Base-by-base conservation (phyloP, 2,888 invertebrate genomes). In the Zygothrica quintamaculata region DNA sequence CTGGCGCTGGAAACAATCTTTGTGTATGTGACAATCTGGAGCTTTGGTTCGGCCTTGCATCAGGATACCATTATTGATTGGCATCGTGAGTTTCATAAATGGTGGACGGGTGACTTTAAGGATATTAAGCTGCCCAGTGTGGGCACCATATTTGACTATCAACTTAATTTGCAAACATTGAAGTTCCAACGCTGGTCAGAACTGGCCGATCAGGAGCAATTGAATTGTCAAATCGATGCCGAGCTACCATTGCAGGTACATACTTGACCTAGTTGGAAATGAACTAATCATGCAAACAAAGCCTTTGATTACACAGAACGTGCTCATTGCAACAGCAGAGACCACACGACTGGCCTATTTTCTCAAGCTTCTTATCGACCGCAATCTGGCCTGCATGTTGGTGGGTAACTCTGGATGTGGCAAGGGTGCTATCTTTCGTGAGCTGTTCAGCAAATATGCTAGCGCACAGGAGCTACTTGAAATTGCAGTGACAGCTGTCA, bases 51-150 rank as follows among this genome's bases (percentile, higher is more conserved):
- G 0, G 95, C 95, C 0, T 92, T 97, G 67, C 97, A 96, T 91
- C 97, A 97, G 92, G 98, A 98, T 91, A 95, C 97, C 92, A 92
- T 97, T 51, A 93, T 96, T 8, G 98, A 99, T 90, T 97, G 98
- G 95, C 94, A 98, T 50, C 95, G 95, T 67, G 98, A 99, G 89
- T 98, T 98, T 90, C 97, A 96, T 89, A 98, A 97, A 91, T 99
- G 98, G 98, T 99, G 98, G 93, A 93, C 93, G 25, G 95, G 95
- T 67, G 98, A 99, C 91, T 99, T 98, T 90, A 98, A 98, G 92
- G 93, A 95, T 13, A 93, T 98, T 51, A 97, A 97, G 91, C 96
- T 98, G 90, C 98, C 98, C 0, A 90, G 93, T 0, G 87, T 94
- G 22, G 97, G 96, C 11, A 96, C 94, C 16, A 94, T 99, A 3